Evolutionary conservation across 1,140 invertebrate genomes (phyloP), one percentile per base, ranked within the genome.

Genomic region (Plectus sambesii): DNA sequence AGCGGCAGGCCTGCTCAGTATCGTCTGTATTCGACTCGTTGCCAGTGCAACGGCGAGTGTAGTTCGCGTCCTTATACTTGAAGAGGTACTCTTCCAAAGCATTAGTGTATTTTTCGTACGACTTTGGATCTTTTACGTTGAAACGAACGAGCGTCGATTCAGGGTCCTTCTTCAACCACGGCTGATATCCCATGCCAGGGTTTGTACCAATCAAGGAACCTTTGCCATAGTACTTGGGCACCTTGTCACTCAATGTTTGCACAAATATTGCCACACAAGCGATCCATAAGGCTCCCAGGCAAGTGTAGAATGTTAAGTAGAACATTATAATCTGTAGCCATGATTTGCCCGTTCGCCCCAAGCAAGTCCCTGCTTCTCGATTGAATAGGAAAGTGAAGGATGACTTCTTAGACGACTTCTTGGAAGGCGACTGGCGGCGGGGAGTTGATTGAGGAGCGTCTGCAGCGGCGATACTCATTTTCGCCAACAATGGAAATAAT

Each of bases 131-230:
- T 22, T 53, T 52, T 23, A 53, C 25, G 38, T 69, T 64, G 49
- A 69, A 67, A 35, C 55, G 56, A 37, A 67, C 67, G 22, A 67
- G 41, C 5, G 64, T 67, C 3, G 64, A 67, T 15, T 67, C 64
- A 4, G 64, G 64, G 35, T 64, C 60, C 22, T 57, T 56, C 24
- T 63, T 60, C 3, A 67, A 12, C 65, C 65, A 69, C 39, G 64
- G 64, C 37, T 67, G 64, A 41, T 69, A 67, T 8, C 63, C 63
- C 35, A 66, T 23, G 68, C 64, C 64, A 20, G 64, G 64, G 53
- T 67, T 68, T 23, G 56, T 52, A 19, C 64, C 64, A 47, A 67
- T 67, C 33, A 67, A 69, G 0, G 64, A 67, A 29, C 66, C 66
- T 37, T 69, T 64, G 17, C 64, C 64, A 36, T 68, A 65, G 47